Conservation (phyloP, 2,888 invertebrate species). For the Chelonus formosanus region DNA sequence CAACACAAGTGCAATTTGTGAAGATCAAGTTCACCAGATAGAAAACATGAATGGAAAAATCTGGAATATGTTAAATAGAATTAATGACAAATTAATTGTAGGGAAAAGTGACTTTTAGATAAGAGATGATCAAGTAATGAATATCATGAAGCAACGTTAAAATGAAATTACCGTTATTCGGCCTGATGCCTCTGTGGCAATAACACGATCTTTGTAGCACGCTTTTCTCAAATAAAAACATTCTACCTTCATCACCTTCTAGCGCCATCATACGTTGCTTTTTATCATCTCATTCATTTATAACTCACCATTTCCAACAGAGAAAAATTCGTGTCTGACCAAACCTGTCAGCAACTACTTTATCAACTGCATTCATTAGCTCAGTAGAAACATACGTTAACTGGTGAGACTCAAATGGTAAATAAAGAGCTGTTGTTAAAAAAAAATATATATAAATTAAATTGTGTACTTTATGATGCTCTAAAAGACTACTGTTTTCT, state of each 20-base stretch:
- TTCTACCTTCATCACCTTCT: neutral
- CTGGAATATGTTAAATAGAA: neutral
- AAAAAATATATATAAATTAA: too few species aligned
- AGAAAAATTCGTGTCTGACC: neutral
- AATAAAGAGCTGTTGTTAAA: neutral
- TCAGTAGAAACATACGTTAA: neutral
- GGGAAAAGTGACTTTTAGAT: slow-evolving; percentile 12
- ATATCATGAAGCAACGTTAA: slow-evolving; percentile 27
- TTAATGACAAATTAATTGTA: slow-evolving; percentile 8
- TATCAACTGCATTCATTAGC: slow-evolving; percentile 1
- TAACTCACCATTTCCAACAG: slow-evolving; percentile 2
- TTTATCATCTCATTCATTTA: neutral
- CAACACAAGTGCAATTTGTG: neutral
- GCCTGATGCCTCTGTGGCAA: slow-evolving; percentile 44
- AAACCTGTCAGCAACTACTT: slow-evolving; percentile 2
- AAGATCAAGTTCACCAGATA: too few species aligned
- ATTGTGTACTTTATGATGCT: too few species aligned
- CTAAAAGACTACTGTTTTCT: too few species aligned
- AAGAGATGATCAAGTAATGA: slow-evolving; percentile 20
- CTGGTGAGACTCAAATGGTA: neutral
- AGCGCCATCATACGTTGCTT: slow-evolving; percentile 16
- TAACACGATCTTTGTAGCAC: slow-evolving; percentile 7
- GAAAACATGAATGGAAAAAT: too few species aligned
- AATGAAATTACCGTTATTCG: slow-evolving; percentile 55
- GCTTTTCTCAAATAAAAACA: slow-evolving; percentile 4